A percentile compares a stretch with the other conserved stretches of the same genome.
These are phyloP conservation scores for Boulengeromyrus knoepffleri DNA, from an alignment of 2,113 vertebrate genomes.

Conservation along the genomic window DNA sequence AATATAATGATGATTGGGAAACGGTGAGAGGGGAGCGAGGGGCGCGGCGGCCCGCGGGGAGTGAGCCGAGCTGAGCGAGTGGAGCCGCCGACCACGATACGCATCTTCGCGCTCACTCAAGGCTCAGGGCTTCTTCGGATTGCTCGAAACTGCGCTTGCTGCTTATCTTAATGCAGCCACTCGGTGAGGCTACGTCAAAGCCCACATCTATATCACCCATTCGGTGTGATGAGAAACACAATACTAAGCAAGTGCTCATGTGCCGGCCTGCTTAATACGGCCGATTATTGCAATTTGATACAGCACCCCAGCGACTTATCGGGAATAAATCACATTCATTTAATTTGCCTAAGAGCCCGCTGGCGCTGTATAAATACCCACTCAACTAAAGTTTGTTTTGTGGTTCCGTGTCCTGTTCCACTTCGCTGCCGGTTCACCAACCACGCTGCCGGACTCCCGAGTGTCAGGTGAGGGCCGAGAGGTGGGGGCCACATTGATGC, in stretches of 20 bases:
- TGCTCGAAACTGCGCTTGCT: neutral
- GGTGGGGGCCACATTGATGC: neutral
- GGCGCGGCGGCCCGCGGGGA: neutral
- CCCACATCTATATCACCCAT: neutral
- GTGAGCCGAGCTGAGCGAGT: neutral
- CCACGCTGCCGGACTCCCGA: neutral
- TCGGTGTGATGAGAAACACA: neutral
- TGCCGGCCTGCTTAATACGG: neutral
- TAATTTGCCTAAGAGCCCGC: neutral
- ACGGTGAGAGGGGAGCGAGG: neutral
- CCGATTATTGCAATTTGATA: neutral
- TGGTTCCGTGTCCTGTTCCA: neutral
- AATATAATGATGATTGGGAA: constrained; percentile 22
- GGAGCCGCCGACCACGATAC: neutral
- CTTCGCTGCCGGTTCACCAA: neutral
- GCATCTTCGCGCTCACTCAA: neutral
- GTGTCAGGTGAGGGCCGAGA: neutral
- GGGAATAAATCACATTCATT: neutral
- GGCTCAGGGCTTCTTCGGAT: neutral
- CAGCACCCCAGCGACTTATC: neutral
- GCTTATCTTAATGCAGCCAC: neutral
- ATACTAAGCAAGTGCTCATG: neutral
- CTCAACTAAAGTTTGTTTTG: neutral
- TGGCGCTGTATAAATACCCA: neutral
- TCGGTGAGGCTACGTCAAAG: neutral